Conservation (phyloP, 2,888 invertebrate species). For the Melinopterus prodromus region DNA sequence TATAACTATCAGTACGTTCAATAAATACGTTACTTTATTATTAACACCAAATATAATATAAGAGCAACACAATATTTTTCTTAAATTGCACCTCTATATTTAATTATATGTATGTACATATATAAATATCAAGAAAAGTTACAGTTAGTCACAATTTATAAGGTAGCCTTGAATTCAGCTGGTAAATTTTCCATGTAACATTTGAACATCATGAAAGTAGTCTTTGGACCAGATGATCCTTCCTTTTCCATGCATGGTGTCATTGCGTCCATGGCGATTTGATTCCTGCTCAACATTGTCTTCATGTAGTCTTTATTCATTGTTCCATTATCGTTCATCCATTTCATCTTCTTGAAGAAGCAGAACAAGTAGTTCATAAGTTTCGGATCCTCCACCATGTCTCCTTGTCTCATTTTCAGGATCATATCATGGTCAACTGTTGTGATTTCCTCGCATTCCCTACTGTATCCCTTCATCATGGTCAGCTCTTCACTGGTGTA, state of each 20-base stretch:
- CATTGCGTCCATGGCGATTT: neutral
- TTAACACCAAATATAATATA: too few relatives aligned
- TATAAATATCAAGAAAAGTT: too few relatives aligned
- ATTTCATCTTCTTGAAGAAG: conserved; percentile 7
- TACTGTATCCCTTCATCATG: neutral
- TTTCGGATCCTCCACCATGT: neutral
- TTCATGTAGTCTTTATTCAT: conserved; percentile 9
- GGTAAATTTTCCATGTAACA: conserved; percentile 23
- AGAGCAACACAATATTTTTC: too few relatives aligned
- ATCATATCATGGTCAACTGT: neutral
- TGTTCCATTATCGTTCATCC: neutral
- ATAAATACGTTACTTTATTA: too few relatives aligned
- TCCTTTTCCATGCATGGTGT: conserved; percentile 10
- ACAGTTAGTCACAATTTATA: neutral
- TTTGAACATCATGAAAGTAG: neutral
- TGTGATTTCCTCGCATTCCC: neutral
- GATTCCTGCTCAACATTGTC: neutral
- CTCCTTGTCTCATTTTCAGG: neutral
- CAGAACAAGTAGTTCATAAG: conserved; percentile 12
- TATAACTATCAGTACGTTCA: too few relatives aligned
- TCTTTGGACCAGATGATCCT: neutral
- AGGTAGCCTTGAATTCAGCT: neutral
- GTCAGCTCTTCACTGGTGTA: neutral
- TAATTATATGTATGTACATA: too few relatives aligned
- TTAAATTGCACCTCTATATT: neutral